Conservation (phyloP, 2,888 invertebrate species). For the Alsophila aescularia region DNA sequence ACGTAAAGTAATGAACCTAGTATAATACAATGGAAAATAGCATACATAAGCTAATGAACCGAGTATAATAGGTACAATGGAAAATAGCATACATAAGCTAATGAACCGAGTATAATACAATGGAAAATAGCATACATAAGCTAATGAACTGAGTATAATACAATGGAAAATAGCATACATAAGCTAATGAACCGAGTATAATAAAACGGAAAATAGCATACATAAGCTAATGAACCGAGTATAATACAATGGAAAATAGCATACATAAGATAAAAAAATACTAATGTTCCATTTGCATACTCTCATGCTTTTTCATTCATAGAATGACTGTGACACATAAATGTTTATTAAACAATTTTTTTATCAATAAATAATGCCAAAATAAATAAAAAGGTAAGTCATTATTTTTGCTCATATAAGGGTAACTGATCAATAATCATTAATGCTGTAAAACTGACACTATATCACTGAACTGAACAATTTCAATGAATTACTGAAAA, state of each 20-base stretch:
- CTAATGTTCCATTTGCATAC: background rate
- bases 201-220: too few species aligned
- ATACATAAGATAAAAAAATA: background rate
- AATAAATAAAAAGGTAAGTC: too few species aligned
- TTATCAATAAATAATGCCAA: too few species aligned
- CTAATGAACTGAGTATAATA: background rate
- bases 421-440: too few species aligned
- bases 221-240: background rate
- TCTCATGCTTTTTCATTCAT: background rate
- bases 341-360: too few species aligned
- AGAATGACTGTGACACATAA: too few species aligned
- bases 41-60: background rate
- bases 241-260: conserved; percentile 2
- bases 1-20: background rate
- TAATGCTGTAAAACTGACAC: too few species aligned
- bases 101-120: too few species aligned
- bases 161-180: too few species aligned
- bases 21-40: too few species aligned
- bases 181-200: background rate
- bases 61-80: conserved; percentile 7
- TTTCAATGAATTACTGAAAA: background rate
- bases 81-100: background rate
- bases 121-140: background rate
- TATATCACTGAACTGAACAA: too few species aligned
- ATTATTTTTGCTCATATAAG: too few species aligned